Evolutionary conservation across 1,140 invertebrate species (phyloP), one percentile per base, ranked within the genome.

Genomic region (Drosophila novamexicana): DNA sequence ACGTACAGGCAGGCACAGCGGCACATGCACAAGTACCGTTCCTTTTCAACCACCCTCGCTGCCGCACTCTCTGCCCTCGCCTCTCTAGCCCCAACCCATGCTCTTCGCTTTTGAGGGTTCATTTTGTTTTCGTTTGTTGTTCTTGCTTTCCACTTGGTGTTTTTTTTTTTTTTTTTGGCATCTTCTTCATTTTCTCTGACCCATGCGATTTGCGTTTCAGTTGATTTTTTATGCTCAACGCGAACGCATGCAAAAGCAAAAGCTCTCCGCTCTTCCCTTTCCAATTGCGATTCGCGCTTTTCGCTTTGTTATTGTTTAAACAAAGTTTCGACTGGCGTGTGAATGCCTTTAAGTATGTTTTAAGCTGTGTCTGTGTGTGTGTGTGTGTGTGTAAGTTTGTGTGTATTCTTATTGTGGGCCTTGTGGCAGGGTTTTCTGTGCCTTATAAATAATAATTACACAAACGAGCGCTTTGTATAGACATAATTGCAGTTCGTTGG

Each of bases 131-230:
- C 68, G 65, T 63, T 44, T 57, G 49, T 68, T 59, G 63, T 61
- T 34, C 49, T 62, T 40, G 22, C 47, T 47, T 79, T 66, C 57
- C 64, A 44, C 56, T 12, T 29, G 3, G 8, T 8, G 16, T 34
- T 10, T 34, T 10, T 14, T 36, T 53, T 8, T 8, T 70, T 70
- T 65, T 79, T 77, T 77, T 78, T 70, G 50, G 74, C 76, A 68
- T 84, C 77, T 90, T 84, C 83, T 75, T 89, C 49, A 54, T 57
- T 65, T 57, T 62, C 68, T 89, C 61, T 77, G 88, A 65, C 58
- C 77, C 77, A 66, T 77, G 66, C 81, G 80, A 80, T 83, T 83
- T 77, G 84, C 69, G 59, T 83, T 88, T 88, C 83, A 89, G 84
- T 89, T 84, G 68, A 76, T 71, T 89, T 89, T 79, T 90, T 75